Evolutionary conservation across 23 tunicate genomes (phyloP).

Genomic region (Clavelina lepadiformis): DNA sequence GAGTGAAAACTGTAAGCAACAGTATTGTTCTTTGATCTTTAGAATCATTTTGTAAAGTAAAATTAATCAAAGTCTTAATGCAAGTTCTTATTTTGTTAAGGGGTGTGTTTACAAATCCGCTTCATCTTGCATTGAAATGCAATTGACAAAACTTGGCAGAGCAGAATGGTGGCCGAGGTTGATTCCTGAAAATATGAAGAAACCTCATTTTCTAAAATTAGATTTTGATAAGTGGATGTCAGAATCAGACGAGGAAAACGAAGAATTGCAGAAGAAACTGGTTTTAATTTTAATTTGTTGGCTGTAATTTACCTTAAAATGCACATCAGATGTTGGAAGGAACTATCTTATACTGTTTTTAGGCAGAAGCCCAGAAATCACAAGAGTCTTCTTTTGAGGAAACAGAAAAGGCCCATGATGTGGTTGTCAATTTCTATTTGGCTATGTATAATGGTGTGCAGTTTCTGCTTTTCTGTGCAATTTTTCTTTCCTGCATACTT

Average conservation of each 20-base stretch:
- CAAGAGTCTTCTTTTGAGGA: conserved; percentile 7
- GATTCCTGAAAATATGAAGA: conserved; percentile 59
- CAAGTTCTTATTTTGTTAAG: too few relatives aligned
- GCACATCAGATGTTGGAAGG: neutral
- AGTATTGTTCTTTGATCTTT: too few relatives aligned
- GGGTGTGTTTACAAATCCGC: conserved; percentile 50
- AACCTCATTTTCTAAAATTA: conserved; percentile 77
- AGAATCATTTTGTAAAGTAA: too few relatives aligned
- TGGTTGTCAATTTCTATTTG: conserved; percentile 28
- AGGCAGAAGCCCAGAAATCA: neutral
- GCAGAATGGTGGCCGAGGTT: conserved; percentile 84
- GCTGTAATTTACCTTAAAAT: neutral
- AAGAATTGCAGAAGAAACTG: conserved; percentile 1
- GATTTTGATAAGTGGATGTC: conserved; percentile 85
- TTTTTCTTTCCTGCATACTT: neutral
- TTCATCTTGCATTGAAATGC: conserved; percentile 33
- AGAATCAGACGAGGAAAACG: conserved; percentile 72
- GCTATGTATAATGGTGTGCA: conserved; percentile 26
- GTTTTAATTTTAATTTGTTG: neutral
- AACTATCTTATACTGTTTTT: neutral
- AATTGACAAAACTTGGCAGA: conserved; percentile 43
- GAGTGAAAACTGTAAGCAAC: too few relatives aligned
- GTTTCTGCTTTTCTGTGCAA: conserved; percentile 15
- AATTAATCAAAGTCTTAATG: too few relatives aligned
- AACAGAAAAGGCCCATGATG: neutral